Evolutionary conservation across 2,888 invertebrate genomes (phyloP).

Genomic region (Diplazon laetatorius): DNA sequence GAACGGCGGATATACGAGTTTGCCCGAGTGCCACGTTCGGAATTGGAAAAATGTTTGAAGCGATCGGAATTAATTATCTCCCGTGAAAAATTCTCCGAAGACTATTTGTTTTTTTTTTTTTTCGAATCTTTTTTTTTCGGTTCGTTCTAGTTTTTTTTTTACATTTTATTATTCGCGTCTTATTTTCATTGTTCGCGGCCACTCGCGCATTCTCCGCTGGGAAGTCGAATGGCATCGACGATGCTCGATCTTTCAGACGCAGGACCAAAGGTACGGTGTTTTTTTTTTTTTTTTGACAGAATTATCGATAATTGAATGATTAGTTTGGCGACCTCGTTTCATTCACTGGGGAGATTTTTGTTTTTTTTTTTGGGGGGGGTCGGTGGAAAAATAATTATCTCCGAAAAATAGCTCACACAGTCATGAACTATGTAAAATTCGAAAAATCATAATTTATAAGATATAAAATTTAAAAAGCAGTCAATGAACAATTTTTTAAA

Average conservation of each 20-base stretch:
- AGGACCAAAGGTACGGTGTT: background rate
- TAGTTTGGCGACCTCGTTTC: background rate
- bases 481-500: too few species aligned
- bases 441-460: too few species aligned
- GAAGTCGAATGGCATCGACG: background rate
- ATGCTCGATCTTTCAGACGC: background rate
- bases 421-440: too few species aligned
- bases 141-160: background rate
- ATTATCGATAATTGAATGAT: slow-evolving; percentile 22
- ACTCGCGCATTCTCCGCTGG: background rate
- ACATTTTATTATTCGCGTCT: background rate
- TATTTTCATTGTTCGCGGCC: background rate
- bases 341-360: background rate
- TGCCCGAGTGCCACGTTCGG: slow-evolving; percentile 22
- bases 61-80: slow-evolving; percentile 49
- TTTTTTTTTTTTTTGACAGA: background rate
- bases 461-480: too few species aligned
- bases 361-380: too few species aligned
- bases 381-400: too few species aligned
- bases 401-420: too few species aligned
- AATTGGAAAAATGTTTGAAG: slow-evolving; percentile 49
- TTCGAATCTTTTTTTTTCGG: background rate
- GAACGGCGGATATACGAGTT: too few species aligned
- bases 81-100: slow-evolving; percentile 3
- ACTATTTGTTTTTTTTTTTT: background rate